Evolutionary conservation across 2,888 invertebrate genomes (phyloP), one percentile per base, ranked within the genome.

Genomic region (Stomorhina lunata): DNA sequence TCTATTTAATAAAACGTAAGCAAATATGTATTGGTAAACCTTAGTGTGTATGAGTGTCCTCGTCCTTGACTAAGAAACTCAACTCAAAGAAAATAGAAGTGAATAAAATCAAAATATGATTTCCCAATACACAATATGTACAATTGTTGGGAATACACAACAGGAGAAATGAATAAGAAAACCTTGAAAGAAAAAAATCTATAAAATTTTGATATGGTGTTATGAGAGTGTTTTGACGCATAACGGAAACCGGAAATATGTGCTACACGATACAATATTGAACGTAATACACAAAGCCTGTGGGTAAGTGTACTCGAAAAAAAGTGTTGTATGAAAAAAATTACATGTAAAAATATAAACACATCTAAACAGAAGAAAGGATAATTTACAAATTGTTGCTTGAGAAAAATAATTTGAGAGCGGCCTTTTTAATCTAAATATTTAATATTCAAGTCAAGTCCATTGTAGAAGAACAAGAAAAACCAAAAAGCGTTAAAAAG

Each of bases 191-290:
- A 37, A 9, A 59, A n/a, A 32, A 59, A 53, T 68, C 32, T 65
- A 43, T 37, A 48, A 20, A 34, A 68, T 29, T 72, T 68, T 57
- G 48, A 57, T 43, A 37, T 84, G 55, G 71, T 72, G 50, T 57
- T 63, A 43, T 79, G 68, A 32, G 66, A 53, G 17, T 57, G 50
- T 78, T 85, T 84, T 81, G 73, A 85, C 80, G 83, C 84, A 83
- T 79, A 79, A 81, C 77, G 83, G 82, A 83, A 82, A 84, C 81
- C 83, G 85, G 85, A 85, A 84, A 84, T 83, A 78, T 75, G 68
- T 65, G 69, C 59, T 65, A 66, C 27, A 37, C 48, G 43, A 22
- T 37, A 48, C n/a, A 34, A 55, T 17, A 4, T 4, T 12, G n/a
- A 15, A 55, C 10, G 55, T 32, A 55, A 32, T 55, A 34, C 9